These are phyloP conservation scores for Noctuana brunneofusca DNA, from an alignment of 2,888 invertebrate species.

Conservation along the genomic window DNA sequence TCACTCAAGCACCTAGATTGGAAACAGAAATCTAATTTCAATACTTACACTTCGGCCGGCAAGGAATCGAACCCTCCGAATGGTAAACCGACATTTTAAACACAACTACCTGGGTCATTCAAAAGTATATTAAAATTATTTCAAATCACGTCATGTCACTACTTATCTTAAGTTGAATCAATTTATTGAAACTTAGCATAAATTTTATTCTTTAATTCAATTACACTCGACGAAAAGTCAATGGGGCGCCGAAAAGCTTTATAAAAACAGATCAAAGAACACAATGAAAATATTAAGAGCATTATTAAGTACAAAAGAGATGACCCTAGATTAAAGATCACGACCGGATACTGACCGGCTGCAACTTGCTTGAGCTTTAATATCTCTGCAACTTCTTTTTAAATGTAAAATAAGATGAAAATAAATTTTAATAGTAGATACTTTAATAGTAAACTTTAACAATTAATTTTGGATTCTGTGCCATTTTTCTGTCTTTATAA, in stretches of 20 bases:
- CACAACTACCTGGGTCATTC: too few relatives aligned
- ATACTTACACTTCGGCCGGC: too few relatives aligned
- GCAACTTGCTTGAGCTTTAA: neutral
- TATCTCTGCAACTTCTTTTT: neutral
- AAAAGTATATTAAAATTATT: neutral
- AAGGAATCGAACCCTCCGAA: too few relatives aligned
- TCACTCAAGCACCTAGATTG: too few relatives aligned
- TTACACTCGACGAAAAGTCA: neutral
- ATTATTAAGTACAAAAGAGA: neutral
- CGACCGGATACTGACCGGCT: neutral
- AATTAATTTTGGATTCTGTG: too few relatives aligned
- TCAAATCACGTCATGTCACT: neutral
- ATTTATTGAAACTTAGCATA: neutral
- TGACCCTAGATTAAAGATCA: neutral
- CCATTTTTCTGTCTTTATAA: too few relatives aligned
- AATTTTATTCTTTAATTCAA: neutral
- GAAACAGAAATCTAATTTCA: too few relatives aligned
- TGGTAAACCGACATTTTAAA: too few relatives aligned
- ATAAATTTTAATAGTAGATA: too few relatives aligned
- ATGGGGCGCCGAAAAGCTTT: neutral
- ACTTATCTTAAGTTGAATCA: neutral
- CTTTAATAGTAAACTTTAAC: too few relatives aligned
- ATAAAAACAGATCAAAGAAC: neutral
- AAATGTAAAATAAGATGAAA: too few relatives aligned
- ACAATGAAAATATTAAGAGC: neutral